Evolutionary conservation across 2,888 invertebrate species (phyloP).

Genomic region (Epirrita christyi): DNA sequence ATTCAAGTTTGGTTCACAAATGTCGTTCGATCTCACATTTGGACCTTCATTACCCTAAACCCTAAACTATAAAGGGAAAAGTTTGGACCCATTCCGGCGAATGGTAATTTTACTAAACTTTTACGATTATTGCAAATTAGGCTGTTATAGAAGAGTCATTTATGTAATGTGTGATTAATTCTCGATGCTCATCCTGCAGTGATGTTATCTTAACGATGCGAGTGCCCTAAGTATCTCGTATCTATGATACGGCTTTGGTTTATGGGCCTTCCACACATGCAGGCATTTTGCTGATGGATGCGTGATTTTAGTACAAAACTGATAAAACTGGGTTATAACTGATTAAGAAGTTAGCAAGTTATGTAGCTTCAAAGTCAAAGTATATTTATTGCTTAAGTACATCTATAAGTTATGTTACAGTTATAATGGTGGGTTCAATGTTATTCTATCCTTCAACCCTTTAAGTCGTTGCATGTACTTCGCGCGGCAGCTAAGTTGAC

Average conservation of each 20-base stretch:
- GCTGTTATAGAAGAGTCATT: slow-evolving; percentile 32
- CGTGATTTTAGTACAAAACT: too few species aligned
- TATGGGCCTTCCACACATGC: not conserved
- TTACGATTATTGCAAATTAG: slow-evolving; percentile 47
- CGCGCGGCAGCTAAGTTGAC: too few species aligned
- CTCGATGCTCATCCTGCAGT: not conserved
- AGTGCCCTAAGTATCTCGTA: not conserved
- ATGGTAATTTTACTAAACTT: slow-evolving; percentile 44
- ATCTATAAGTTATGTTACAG: too few species aligned
- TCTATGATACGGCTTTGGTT: not conserved
- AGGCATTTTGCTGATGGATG: too few species aligned
- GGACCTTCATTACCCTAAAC: slow-evolving; percentile 48
- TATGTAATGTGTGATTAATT: slow-evolving; percentile 35
- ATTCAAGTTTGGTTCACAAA: slow-evolving; percentile 48
- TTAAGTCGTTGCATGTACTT: too few species aligned
- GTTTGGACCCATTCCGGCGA: slow-evolving; percentile 40
- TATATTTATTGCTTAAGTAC: too few species aligned
- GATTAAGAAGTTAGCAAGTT: too few species aligned
- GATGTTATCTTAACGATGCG: slow-evolving; percentile 7
- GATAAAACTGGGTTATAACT: too few species aligned
- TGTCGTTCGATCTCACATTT: slow-evolving; percentile 44
- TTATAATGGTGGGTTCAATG: too few species aligned
- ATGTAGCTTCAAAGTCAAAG: too few species aligned
- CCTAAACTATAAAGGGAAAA: slow-evolving; percentile 48
- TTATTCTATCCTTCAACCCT: too few species aligned